phyloP scores from a whole-genome alignment of 2,888 invertebrate species.

The Meganola albula region DNA sequence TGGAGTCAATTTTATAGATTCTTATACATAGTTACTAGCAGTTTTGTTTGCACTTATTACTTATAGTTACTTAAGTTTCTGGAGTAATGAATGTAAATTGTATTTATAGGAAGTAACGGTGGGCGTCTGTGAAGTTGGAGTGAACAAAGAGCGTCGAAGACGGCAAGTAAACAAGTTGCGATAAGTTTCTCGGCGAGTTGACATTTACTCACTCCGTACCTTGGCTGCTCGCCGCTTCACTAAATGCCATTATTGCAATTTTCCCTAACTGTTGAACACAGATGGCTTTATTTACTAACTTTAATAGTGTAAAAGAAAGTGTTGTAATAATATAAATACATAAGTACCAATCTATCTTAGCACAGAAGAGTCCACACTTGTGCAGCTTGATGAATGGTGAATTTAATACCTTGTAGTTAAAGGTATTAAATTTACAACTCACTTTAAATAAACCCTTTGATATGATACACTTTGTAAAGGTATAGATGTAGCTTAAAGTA shows the following conservation, averaged over 20 bases:
- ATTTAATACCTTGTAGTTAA: conserved; percentile 18
- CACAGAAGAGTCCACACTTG: too few species aligned
- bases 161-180: conserved; percentile 68
- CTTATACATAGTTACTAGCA: too few species aligned
- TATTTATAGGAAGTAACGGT: conserved; percentile 58
- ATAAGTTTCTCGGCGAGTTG: conserved; percentile 57
- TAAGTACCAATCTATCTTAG: too few species aligned
- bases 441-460: too few species aligned
- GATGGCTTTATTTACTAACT: conserved; percentile 11
- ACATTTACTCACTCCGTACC: conserved; percentile 40
- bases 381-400: too few species aligned
- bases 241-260: conserved; percentile 53
- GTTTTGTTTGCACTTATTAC: too few species aligned
- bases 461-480: too few species aligned
- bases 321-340: background rate
- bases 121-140: conserved; percentile 58
- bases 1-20: too few species aligned
- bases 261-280: conserved; percentile 33
- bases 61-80: conserved; percentile 31
- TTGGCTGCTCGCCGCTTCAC: conserved; percentile 30
- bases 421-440: too few species aligned
- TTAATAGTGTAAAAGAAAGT: background rate
- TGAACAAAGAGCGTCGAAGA: conserved; percentile 62
- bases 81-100: conserved; percentile 63
- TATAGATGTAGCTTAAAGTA: conserved; percentile 34